Conservation (phyloP, 1,140 invertebrate species). For the Bilobella aurantiaca region DNA sequence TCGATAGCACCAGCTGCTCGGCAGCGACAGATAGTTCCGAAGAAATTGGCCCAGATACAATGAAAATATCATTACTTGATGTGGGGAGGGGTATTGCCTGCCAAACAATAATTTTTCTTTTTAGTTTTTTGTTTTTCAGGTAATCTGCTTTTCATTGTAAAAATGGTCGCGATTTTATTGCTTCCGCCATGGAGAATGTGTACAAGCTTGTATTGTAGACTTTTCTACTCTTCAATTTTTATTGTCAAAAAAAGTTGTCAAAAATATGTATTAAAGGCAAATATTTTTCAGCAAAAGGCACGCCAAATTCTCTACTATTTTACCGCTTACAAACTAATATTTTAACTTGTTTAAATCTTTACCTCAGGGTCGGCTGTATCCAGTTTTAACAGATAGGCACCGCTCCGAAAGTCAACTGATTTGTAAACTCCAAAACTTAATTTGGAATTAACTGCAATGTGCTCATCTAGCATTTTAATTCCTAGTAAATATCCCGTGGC, state of each 20-base stretch:
- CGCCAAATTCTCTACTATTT: neutral
- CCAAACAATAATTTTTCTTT: neutral
- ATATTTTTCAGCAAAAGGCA: neutral
- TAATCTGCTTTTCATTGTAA: too few species aligned
- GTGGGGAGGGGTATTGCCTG: constrained; percentile 20
- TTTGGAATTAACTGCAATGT: constrained; percentile 55
- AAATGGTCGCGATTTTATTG: too few species aligned
- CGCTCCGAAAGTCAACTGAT: constrained; percentile 81
- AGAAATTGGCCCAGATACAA: constrained; percentile 27
- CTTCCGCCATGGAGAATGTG: too few species aligned
- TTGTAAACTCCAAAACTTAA: constrained; percentile 74
- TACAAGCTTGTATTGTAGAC: too few species aligned
- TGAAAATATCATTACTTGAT: constrained; percentile 20
- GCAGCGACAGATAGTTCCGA: constrained; percentile 23
- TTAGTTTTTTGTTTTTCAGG: too few species aligned
- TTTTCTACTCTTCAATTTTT: too few species aligned
- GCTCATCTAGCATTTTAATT: constrained; percentile 58
- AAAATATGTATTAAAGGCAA: neutral
- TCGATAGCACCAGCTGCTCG: constrained; percentile 19
- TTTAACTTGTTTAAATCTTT: too few species aligned
- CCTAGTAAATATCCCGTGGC: constrained; percentile 67
- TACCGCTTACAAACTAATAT: too few species aligned
- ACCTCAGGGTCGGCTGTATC: constrained; percentile 45
- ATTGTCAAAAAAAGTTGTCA: too few species aligned
- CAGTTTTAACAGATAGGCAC: constrained; percentile 93